These are phyloP conservation scores for Scomber japonicus DNA, from an alignment of 2,113 vertebrate genomes.

Conservation along the genomic window DNA sequence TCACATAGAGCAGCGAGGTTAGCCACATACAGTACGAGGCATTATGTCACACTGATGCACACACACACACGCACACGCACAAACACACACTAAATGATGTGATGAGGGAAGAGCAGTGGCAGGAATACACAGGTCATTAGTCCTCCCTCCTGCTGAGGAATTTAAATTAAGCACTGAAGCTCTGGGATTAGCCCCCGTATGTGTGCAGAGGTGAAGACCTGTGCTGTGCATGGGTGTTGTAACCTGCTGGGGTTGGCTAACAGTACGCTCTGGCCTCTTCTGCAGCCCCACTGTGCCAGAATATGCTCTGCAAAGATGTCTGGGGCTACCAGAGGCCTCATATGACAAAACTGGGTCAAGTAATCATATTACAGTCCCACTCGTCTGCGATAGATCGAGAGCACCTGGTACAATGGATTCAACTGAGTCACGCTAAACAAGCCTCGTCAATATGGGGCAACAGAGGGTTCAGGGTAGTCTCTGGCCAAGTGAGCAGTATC, in stretches of 20 bases:
- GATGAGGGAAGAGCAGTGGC: slow-evolving; percentile 7
- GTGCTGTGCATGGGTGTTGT: slow-evolving; percentile 34
- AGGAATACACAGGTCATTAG: slow-evolving; percentile 61
- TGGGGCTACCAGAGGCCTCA: slow-evolving; percentile 34
- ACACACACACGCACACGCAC: not conserved
- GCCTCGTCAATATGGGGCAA: not conserved
- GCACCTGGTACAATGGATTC: slow-evolving; percentile 38
- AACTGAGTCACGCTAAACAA: slow-evolving; percentile 38
- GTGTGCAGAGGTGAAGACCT: slow-evolving; percentile 58
- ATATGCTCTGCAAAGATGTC: slow-evolving; percentile 34
- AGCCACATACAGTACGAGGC: slow-evolving; percentile 29
- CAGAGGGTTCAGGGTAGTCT: not conserved
- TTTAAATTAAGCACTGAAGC: slow-evolving; percentile 61
- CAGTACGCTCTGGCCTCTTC: slow-evolving; percentile 35
- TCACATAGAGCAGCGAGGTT: slow-evolving; percentile 32
- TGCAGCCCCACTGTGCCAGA: slow-evolving; percentile 35
- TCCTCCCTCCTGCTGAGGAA: slow-evolving; percentile 53
- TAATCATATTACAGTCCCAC: slow-evolving; percentile 46
- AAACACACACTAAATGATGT: not conserved
- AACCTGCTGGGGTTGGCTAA: slow-evolving; percentile 42
- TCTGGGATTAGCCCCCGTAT: slow-evolving; percentile 50
- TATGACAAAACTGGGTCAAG: slow-evolving; percentile 53
- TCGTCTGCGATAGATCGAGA: slow-evolving; percentile 40
- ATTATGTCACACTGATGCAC: not conserved
- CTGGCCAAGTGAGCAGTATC: not conserved